Conservation (phyloP, 2,888 invertebrate genomes). For the Reticulitermes lucifugus region DNA sequence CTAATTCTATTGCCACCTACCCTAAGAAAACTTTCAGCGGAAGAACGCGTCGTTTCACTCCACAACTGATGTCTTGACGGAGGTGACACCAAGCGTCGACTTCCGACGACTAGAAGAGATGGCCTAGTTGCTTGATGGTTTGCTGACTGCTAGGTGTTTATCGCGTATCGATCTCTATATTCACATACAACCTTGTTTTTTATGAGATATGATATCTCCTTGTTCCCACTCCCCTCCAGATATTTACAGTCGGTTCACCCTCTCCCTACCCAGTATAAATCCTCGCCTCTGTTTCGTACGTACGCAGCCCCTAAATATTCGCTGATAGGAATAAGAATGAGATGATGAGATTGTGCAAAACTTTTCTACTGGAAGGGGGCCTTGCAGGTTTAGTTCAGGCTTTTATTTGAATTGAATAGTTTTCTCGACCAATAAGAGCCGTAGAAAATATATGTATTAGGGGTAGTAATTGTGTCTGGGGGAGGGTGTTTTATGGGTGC, state of each 20-base stretch:
- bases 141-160: neutral
- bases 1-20: too few species aligned
- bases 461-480: conserved; percentile 8
- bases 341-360: conserved; percentile 35
- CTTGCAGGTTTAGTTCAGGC: neutral
- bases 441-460: conserved; percentile 1
- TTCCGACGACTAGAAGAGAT: neutral
- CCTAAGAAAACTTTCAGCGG: neutral
- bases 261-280: neutral
- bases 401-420: conserved; percentile 14
- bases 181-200: neutral
- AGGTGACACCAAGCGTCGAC: neutral
- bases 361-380: conserved; percentile 15
- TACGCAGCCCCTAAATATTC: conserved; percentile 1
- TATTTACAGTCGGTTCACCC: too few species aligned
- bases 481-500: neutral
- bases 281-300: neutral
- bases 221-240: neutral
- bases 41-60: neutral
- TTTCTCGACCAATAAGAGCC: conserved; percentile 12
- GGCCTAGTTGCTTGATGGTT: neutral
- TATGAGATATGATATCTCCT: neutral
- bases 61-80: neutral
- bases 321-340: conserved; percentile 26
- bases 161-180: conserved; percentile 2